Conservation (phyloP, 2,113 vertebrate genomes). For the Archocentrus centrarchus region DNA sequence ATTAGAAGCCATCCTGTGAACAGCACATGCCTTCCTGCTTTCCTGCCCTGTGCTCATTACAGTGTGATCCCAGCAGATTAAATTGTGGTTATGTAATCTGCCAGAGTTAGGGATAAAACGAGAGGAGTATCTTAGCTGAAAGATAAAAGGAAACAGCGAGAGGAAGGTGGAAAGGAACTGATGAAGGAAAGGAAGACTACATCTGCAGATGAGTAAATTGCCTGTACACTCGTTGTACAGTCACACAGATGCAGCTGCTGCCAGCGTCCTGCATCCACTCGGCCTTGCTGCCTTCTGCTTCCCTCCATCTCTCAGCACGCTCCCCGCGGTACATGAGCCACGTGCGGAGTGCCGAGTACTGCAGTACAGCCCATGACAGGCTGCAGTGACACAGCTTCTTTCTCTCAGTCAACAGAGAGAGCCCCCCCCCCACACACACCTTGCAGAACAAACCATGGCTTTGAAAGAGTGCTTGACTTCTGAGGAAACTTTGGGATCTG, state of each 20-base stretch:
- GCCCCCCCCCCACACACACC: too few relatives aligned
- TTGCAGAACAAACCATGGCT: not conserved
- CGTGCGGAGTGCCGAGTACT: constrained; percentile 62
- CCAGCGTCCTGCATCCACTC: constrained; percentile 22
- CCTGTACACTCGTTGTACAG: not conserved
- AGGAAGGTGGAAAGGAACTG: constrained; percentile 6
- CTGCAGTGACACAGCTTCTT: constrained; percentile 69
- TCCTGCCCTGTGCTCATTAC: constrained; percentile 36
- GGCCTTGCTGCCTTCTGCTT: constrained; percentile 30
- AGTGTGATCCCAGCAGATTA: constrained; percentile 72
- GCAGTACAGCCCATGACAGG: constrained; percentile 56
- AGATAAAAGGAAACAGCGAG: not conserved
- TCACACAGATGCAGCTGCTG: constrained; percentile 28
- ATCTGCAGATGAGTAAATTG: not conserved
- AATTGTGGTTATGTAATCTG: constrained; percentile 67
- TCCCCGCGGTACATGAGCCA: constrained; percentile 53
- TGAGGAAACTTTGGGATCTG: not conserved
- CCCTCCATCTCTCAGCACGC: constrained; percentile 52
- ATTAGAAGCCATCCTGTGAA: not conserved
- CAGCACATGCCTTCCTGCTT: not conserved
- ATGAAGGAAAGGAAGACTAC: not conserved
- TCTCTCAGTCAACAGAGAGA: constrained; percentile 36
- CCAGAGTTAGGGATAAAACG: constrained; percentile 11
- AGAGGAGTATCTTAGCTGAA: constrained; percentile 12
- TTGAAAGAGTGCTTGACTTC: not conserved